Evolutionary conservation across 2,113 vertebrate genomes (phyloP).

Genomic region (Clarias batrachus): DNA sequence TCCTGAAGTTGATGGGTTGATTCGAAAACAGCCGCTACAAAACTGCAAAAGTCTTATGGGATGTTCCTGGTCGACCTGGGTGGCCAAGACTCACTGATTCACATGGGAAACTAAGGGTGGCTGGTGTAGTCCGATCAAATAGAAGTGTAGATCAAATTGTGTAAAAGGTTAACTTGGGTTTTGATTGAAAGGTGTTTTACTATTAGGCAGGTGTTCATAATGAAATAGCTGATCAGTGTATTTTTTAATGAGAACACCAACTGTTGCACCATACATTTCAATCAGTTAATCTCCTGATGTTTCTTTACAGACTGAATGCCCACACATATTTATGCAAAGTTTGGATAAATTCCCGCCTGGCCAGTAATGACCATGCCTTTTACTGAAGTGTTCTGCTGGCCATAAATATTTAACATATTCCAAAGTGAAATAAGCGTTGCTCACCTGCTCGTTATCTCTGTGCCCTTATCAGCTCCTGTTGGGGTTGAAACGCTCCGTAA

Average conservation of each 20-base stretch:
- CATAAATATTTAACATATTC: slow-evolving; percentile 15
- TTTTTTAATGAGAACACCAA: not conserved
- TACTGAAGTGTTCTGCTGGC: slow-evolving; percentile 41
- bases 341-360: not conserved
- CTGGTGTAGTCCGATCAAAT: no score
- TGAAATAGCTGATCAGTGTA: no score
- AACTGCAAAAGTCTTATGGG: no score
- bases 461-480: slow-evolving; percentile 51
- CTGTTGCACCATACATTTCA: not conserved
- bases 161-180: no score
- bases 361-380: slow-evolving; percentile 1
- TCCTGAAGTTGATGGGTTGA: no score
- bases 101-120: no score
- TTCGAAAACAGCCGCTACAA: no score
- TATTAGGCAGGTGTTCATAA: no score
- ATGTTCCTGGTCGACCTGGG: no score
- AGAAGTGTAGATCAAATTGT: no score
- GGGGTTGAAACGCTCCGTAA: slow-evolving; percentile 62
- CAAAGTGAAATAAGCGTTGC: slow-evolving; percentile 11
- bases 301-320: not conserved
- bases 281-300: not conserved
- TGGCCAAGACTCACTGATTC: no score
- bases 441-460: slow-evolving; percentile 58
- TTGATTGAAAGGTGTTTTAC: no score
- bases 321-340: not conserved